phyloP scores from a whole-genome alignment of 2,113 vertebrate species.

The Andinoacara biseriatus region DNA sequence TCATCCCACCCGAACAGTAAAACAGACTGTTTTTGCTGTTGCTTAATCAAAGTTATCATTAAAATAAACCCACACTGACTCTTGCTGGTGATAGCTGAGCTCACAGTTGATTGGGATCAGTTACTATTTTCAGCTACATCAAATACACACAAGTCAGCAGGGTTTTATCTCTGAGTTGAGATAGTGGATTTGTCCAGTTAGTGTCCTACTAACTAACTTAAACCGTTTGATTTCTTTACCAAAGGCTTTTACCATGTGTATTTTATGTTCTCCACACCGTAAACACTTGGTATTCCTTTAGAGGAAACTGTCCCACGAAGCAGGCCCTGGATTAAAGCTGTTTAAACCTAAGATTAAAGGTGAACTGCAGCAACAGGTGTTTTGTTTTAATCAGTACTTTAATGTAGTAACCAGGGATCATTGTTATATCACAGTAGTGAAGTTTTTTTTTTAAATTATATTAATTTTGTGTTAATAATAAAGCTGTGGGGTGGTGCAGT shows the following conservation, averaged over 20 bases:
- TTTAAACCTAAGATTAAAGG: not conserved
- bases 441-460: not conserved
- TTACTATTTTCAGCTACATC: not conserved
- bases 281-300: not conserved
- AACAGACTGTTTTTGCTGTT: not conserved
- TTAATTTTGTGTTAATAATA: accelerated
- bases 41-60: not conserved
- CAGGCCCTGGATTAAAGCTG: not conserved
- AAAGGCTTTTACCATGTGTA: not conserved
- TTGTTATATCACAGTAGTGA: not conserved
- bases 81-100: not conserved
- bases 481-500: not conserved
- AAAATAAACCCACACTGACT: accelerated
- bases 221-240: not conserved
- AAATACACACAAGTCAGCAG: not conserved
- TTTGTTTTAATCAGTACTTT: not conserved
- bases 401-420: not conserved
- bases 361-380: accelerated
- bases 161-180: not conserved
- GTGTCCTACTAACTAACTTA: not conserved
- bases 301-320: accelerated
- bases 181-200: not conserved
- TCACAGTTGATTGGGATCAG: not conserved
- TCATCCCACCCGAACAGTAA: not conserved
- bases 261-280: not conserved